phyloP scores from a whole-genome alignment of 2,113 vertebrate genomes.

The Mobula birostris region DNA sequence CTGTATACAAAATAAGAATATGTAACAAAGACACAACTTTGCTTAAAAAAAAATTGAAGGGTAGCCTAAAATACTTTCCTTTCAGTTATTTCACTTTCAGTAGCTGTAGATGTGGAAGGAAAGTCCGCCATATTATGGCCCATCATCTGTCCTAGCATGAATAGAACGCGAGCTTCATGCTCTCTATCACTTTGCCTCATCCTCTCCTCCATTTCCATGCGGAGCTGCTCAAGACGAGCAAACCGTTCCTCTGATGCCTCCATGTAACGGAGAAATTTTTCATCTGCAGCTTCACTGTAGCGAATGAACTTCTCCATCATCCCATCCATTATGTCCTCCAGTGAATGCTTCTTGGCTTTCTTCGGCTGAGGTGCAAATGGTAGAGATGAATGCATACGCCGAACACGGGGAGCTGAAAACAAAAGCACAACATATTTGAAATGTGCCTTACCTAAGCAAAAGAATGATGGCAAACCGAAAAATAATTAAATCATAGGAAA shows the following conservation, averaged over 20 bases:
- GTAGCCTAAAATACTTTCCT: conserved; percentile 34
- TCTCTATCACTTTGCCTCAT: conserved; percentile 34
- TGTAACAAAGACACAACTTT: conserved; percentile 20
- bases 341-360: conserved; percentile 27
- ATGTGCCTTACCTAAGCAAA: not conserved
- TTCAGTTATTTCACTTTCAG: conserved; percentile 36
- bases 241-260: conserved; percentile 35
- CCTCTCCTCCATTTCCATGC: conserved; percentile 35
- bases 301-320: conserved; percentile 35
- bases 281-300: conserved; percentile 34
- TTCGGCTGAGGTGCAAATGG: conserved; percentile 30
- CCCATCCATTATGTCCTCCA: conserved; percentile 36
- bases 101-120: conserved; percentile 24
- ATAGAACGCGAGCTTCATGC: conserved; percentile 34
- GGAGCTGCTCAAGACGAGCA: conserved; percentile 34
- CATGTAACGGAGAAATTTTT: conserved; percentile 37
- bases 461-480: not conserved
- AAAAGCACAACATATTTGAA: conserved; percentile 9
- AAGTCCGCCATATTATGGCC: conserved; percentile 34
- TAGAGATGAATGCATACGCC: conserved; percentile 21
- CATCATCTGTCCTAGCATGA: conserved; percentile 36
- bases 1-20: conserved; percentile 30
- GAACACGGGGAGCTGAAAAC: conserved; percentile 17
- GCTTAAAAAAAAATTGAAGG: conserved; percentile 17
- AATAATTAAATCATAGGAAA: not conserved